phyloP scores from a whole-genome alignment of 92 coral and sea anemone genomes.

The Pocillopora grandis region DNA sequence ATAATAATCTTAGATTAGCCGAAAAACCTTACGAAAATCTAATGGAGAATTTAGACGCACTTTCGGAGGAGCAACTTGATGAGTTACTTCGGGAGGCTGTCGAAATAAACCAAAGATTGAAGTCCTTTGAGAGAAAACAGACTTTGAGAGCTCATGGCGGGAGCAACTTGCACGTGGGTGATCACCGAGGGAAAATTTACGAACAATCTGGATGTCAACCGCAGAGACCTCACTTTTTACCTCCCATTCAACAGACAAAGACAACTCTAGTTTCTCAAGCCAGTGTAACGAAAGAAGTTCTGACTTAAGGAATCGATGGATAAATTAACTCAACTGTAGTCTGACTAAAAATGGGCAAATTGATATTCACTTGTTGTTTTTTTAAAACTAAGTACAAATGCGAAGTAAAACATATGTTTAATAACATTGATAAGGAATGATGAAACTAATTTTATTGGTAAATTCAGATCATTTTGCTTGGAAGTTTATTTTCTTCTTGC shows the following conservation, averaged over 20 bases:
- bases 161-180: background rate
- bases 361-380: background rate
- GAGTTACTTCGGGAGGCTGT: constrained; percentile 70
- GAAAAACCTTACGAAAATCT: constrained; percentile 6
- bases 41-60: constrained; percentile 60
- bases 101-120: constrained; percentile 73
- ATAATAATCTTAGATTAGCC: background rate
- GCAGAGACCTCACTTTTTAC: constrained; percentile 19
- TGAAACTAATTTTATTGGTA: no score
- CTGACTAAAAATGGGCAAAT: background rate
- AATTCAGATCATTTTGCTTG: no score
- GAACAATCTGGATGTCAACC: background rate
- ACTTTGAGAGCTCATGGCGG: background rate
- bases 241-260: constrained; percentile 17
- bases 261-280: constrained; percentile 29
- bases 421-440: no score
- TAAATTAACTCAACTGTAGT: background rate
- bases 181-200: background rate
- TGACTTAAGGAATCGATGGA: background rate
- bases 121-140: constrained; percentile 11
- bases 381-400: background rate
- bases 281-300: background rate
- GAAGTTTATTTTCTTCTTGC: no score
- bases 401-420: no score
- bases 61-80: constrained; percentile 83